These are phyloP conservation scores for Patella ulyssiponensis DNA, from an alignment of 2,888 invertebrate genomes.

Conservation along the genomic window DNA sequence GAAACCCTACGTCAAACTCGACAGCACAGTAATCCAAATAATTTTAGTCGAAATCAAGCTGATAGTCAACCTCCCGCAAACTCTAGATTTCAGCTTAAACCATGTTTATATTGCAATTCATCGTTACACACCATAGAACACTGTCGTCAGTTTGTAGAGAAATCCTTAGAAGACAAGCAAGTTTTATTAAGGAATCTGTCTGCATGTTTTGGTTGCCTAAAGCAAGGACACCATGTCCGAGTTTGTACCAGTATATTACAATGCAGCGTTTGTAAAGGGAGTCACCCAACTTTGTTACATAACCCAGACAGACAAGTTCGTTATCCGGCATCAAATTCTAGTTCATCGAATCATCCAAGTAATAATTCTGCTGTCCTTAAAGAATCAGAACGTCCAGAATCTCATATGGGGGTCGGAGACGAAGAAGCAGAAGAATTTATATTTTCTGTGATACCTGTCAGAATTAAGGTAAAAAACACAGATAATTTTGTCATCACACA, in stretches of 20 bases:
- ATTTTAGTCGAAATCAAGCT: too few relatives aligned
- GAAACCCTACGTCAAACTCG: too few relatives aligned
- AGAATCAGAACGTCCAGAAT: not conserved
- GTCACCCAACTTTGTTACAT: slow-evolving; percentile 9
- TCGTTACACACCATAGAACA: not conserved
- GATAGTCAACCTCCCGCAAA: too few relatives aligned
- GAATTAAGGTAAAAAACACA: slow-evolving; percentile 1
- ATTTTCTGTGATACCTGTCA: not conserved
- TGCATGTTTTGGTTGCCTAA: slow-evolving; percentile 4
- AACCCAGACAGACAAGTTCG: not conserved
- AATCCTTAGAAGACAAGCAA: not conserved
- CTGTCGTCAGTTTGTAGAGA: not conserved
- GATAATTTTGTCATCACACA: not conserved
- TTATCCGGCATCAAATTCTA: not conserved
- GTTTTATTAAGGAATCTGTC: not conserved
- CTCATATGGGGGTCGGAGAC: not conserved
- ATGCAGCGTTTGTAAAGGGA: not conserved
- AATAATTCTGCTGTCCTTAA: not conserved
- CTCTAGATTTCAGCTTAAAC: too few relatives aligned
- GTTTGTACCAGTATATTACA: not conserved
- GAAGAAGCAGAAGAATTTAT: not conserved
- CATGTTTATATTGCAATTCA: too few relatives aligned
- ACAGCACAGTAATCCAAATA: too few relatives aligned
- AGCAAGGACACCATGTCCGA: not conserved
- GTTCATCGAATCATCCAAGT: not conserved